Conservation (phyloP, 2,888 invertebrate species). For the Lycocerus yunnanus region DNA sequence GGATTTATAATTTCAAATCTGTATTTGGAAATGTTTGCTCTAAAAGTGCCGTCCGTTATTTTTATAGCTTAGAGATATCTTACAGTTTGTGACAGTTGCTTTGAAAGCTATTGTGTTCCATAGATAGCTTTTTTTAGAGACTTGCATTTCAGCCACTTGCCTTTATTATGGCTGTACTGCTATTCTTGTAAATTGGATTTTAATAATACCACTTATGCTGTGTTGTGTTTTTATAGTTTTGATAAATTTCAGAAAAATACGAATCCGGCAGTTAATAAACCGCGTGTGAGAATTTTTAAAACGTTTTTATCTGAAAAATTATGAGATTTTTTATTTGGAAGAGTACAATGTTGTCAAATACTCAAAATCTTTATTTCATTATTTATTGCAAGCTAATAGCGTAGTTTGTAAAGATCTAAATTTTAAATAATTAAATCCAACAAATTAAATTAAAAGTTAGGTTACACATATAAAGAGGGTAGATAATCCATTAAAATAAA, state of each 20-base stretch:
- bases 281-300: not conserved
- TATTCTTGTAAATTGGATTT: not conserved
- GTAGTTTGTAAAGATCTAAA: no score
- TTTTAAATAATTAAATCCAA: no score
- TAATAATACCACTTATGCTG: not conserved
- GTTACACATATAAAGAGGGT: no score
- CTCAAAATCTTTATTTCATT: no score
- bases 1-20: not conserved
- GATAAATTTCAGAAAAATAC: not conserved
- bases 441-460: no score
- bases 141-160: not conserved
- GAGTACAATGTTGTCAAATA: no score
- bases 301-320: not conserved
- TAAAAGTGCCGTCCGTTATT: not conserved
- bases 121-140: not conserved
- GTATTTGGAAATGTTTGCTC: not conserved
- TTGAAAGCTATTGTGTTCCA: not conserved
- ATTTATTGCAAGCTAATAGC: no score
- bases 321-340: no score
- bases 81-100: not conserved
- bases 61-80: not conserved
- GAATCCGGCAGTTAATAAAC: not conserved
- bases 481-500: no score
- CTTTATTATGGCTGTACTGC: not conserved
- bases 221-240: no score